phyloP scores from a whole-genome alignment of 2,797 vertebrate genomes.

The Silurus lanzhouensis region DNA sequence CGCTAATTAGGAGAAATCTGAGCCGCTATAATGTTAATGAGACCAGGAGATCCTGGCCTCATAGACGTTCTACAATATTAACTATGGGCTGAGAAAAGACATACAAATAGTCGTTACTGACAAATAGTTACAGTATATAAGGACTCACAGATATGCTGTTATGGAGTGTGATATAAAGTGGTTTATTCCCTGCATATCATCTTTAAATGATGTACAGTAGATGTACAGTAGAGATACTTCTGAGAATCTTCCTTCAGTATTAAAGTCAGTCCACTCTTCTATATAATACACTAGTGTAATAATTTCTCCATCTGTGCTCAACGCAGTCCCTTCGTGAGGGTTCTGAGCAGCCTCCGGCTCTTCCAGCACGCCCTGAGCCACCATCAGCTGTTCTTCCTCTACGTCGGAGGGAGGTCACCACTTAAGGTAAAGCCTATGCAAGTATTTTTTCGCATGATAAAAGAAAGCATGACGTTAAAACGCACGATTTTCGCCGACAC shows the following conservation, averaged over 20 bases:
- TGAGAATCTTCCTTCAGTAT: background rate
- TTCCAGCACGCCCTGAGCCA: slow-evolving; percentile 87
- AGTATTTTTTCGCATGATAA: background rate
- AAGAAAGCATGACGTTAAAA: background rate
- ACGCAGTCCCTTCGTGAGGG: slow-evolving; percentile 83
- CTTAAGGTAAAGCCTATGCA: slow-evolving; percentile 79
- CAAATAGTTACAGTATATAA: background rate
- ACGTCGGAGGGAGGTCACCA: slow-evolving; percentile 87
- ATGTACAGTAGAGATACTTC: background rate
- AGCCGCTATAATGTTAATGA: background rate
- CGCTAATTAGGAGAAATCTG: background rate
- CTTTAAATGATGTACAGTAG: background rate
- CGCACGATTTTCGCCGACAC: background rate
- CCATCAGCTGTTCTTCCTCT: slow-evolving; percentile 86
- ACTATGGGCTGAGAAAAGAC: background rate
- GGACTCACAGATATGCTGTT: background rate
- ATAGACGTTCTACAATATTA: background rate
- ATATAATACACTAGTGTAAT: background rate
- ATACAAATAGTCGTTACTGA: background rate
- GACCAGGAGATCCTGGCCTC: background rate
- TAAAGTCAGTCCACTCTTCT: background rate
- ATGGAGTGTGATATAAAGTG: background rate
- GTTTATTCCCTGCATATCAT: background rate
- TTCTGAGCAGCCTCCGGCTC: slow-evolving; percentile 82
- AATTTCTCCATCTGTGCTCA: background rate